Evolutionary conservation across 2,888 invertebrate genomes (phyloP).

Genomic region (Ormyrus nitidulus): DNA sequence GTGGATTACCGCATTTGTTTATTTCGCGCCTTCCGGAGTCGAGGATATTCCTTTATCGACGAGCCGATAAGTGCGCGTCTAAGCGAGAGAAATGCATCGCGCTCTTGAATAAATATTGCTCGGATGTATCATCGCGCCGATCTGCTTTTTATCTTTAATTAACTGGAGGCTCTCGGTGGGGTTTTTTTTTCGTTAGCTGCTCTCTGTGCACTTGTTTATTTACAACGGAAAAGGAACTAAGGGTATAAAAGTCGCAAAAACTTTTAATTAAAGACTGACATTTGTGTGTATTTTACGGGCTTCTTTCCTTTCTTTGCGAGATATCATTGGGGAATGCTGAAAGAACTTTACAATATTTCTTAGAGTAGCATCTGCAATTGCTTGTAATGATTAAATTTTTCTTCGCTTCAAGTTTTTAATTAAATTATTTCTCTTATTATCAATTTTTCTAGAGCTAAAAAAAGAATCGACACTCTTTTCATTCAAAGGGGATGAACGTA

Average conservation of each 20-base stretch:
- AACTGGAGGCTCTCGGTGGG: constrained; percentile 5
- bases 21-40: neutral
- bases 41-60: too few species aligned
- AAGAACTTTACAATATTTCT: too few species aligned
- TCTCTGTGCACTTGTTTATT: constrained; percentile 25
- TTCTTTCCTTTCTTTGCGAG: too few species aligned
- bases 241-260: constrained; percentile 11
- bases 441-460: too few species aligned
- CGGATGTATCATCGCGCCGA: neutral
- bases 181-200: neutral
- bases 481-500: too few species aligned
- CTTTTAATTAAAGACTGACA: constrained; percentile 42
- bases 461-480: too few species aligned
- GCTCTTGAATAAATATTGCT: constrained; percentile 41
- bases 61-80: neutral
- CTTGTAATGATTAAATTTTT: too few species aligned
- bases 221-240: neutral
- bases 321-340: too few species aligned
- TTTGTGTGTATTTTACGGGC: neutral
- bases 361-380: too few species aligned
- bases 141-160: constrained; percentile 46
- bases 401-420: too few species aligned
- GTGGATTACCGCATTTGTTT: constrained; percentile 9
- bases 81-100: constrained; percentile 4
- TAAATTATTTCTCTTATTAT: too few species aligned